These are phyloP conservation scores for Nysson spinosus DNA, from an alignment of 2,888 invertebrate species.

Conservation along the genomic window DNA sequence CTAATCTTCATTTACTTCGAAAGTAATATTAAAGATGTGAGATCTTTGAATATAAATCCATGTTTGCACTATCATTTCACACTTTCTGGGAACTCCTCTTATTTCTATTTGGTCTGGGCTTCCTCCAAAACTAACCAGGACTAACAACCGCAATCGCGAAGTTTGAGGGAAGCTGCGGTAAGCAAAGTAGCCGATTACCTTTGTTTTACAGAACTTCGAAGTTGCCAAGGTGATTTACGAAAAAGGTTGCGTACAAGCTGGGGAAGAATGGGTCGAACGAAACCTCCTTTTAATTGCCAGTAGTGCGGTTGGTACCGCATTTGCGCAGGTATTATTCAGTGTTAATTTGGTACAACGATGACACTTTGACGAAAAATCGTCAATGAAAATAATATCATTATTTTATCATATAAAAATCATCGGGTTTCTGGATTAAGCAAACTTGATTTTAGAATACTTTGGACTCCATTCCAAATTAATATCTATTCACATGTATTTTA, in stretches of 20 bases:
- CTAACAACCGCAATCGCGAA: constrained; percentile 27
- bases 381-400: too few species aligned
- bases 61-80: constrained; percentile 17
- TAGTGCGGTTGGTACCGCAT: constrained; percentile 91
- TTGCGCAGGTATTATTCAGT: constrained; percentile 88
- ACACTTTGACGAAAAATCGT: too few species aligned
- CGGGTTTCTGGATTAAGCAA: too few species aligned
- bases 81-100: constrained; percentile 3
- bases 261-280: constrained; percentile 96
- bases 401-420: too few species aligned
- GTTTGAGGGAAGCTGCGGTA: constrained; percentile 50
- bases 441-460: too few species aligned
- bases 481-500: too few species aligned
- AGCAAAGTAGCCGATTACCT: constrained; percentile 61
- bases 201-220: constrained; percentile 84
- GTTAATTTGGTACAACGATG: constrained; percentile 6
- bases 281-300: constrained; percentile 96
- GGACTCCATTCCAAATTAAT: too few species aligned
- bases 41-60: too few species aligned
- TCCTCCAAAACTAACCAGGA: constrained; percentile 24
- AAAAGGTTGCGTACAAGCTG: constrained; percentile 95
- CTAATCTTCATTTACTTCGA: too few species aligned
- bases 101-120: constrained; percentile 11
- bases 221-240: constrained; percentile 92
- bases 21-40: too few species aligned